Evolutionary conservation across 2,888 invertebrate genomes (phyloP).

Genomic region (Platerodrilus igneus): DNA sequence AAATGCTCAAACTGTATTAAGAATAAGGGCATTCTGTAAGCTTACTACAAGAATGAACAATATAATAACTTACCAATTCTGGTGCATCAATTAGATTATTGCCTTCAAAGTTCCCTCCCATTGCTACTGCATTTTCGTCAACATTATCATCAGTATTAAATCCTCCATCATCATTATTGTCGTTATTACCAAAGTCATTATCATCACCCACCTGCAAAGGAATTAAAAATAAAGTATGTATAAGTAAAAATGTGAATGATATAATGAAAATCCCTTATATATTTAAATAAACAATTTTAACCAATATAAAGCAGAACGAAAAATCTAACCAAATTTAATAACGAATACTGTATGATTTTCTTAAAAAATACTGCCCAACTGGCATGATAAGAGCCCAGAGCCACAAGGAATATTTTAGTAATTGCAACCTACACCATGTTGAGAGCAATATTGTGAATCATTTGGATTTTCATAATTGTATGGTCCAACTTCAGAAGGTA

Average conservation of each 20-base stretch:
- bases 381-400: too few species aligned
- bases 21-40: background rate
- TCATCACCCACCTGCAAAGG: constrained; percentile 9
- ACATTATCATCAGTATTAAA: too few species aligned
- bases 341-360: too few species aligned
- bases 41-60: constrained; percentile 20
- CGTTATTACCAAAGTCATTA: constrained; percentile 24
- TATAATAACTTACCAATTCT: constrained; percentile 49
- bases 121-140: constrained; percentile 44
- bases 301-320: too few species aligned
- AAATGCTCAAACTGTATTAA: background rate
- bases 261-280: too few species aligned
- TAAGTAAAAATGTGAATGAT: background rate
- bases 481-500: constrained; percentile 43
- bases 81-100: constrained; percentile 64
- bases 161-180: constrained; percentile 27
- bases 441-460: constrained; percentile 52
- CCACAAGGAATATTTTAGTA: background rate
- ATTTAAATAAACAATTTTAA: too few species aligned
- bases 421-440: constrained; percentile 13
- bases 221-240: constrained; percentile 1
- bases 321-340: too few species aligned
- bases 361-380: too few species aligned
- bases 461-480: constrained; percentile 56
- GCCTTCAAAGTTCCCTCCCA: constrained; percentile 43